Percentiles rank a stretch among this genome's conserved stretches.
Evolutionary conservation across 1,140 invertebrate genomes (phyloP).

Genomic region (Laupala kohalensis): DNA sequence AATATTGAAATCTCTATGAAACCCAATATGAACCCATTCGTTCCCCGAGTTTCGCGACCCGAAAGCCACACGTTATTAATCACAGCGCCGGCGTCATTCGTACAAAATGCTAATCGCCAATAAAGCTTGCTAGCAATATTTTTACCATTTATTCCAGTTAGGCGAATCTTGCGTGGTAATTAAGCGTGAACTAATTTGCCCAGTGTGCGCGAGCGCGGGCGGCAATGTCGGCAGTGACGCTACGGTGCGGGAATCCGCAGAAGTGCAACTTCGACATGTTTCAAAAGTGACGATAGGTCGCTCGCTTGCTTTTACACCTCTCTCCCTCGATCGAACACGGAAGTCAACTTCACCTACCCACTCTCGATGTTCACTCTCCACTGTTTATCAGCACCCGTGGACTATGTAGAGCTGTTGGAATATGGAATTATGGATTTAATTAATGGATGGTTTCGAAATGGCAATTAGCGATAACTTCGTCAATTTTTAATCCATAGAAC

Average conservation of each 20-base stretch:
- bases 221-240: neutral
- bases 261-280: neutral
- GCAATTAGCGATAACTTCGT: neutral
- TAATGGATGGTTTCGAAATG: neutral
- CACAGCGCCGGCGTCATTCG: too few species aligned
- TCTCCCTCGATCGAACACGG: neutral
- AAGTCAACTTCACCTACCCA: too few species aligned
- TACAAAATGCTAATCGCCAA: too few species aligned
- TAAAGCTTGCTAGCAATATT: too few species aligned
- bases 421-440: neutral
- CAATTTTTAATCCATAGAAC: neutral
- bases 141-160: neutral
- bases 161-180: neutral
- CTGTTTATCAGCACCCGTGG: neutral
- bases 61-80: too few species aligned
- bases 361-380: too few species aligned
- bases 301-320: neutral
- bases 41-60: too few species aligned
- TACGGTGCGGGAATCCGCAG: neutral
- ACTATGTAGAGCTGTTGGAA: neutral
- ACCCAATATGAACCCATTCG: too few species aligned
- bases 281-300: neutral
- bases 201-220: too few species aligned
- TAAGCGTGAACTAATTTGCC: neutral
- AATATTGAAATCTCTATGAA: too few species aligned